These are phyloP conservation scores for Mesochorus sp. DNA, from an alignment of 2,888 invertebrate genomes.

Conservation along the genomic window DNA sequence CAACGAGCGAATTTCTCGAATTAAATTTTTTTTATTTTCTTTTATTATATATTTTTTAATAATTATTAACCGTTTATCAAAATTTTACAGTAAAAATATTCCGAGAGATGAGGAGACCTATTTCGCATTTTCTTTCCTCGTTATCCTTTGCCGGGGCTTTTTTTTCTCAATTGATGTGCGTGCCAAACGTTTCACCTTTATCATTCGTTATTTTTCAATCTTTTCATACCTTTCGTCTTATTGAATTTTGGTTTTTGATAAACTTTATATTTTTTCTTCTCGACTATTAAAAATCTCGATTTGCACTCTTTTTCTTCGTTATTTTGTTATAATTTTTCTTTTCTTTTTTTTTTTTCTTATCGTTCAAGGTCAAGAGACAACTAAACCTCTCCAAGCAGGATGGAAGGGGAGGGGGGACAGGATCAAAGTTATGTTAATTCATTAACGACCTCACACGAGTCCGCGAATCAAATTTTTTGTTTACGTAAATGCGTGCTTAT, in stretches of 20 bases:
- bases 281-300: constrained; percentile 45
- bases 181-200: constrained; percentile 62
- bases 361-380: constrained; percentile 59
- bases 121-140: constrained; percentile 72
- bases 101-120: constrained; percentile 24
- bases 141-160: constrained; percentile 67
- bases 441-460: constrained; percentile 64
- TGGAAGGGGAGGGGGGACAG: constrained; percentile 73
- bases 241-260: constrained; percentile 25
- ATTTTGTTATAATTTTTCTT: constrained; percentile 63
- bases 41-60: neutral
- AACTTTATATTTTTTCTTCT: neutral
- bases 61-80: no score
- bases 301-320: constrained; percentile 50
- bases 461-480: constrained; percentile 23
- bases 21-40: neutral
- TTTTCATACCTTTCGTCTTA: constrained; percentile 47
- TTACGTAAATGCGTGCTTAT: no score
- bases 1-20: no score
- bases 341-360: constrained; percentile 44
- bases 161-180: constrained; percentile 28
- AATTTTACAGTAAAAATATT: no score
- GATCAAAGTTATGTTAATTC: constrained; percentile 72
- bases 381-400: constrained; percentile 77
- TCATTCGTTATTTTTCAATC: constrained; percentile 27